phyloP scores from a whole-genome alignment of 2,113 vertebrate species.

The Asarcornis scutulata region DNA sequence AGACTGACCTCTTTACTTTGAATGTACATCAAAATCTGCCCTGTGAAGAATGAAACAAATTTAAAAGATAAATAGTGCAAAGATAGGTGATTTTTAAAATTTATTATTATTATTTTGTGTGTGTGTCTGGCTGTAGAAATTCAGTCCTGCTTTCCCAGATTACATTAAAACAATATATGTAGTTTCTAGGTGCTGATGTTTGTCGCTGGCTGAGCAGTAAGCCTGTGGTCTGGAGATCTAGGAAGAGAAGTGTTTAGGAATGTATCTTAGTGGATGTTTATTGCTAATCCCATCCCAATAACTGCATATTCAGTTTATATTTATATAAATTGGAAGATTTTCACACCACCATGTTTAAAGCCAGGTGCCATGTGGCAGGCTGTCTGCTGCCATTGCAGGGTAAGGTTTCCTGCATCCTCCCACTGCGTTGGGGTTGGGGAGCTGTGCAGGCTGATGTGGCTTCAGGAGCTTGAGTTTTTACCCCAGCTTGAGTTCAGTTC shows the following conservation, averaged over 20 bases:
- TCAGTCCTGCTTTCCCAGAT: not conserved
- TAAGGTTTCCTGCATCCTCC: not conserved
- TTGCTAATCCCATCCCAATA: not conserved
- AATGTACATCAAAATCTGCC: not conserved
- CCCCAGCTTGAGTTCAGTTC: not conserved
- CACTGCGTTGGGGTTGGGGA: accelerated
- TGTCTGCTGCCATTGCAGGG: not conserved
- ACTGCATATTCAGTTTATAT: not conserved
- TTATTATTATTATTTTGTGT: not conserved
- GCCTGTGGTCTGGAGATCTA: not conserved
- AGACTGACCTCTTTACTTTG: not conserved
- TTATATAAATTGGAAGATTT: not conserved
- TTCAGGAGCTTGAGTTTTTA: not conserved
- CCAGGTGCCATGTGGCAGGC: not conserved
- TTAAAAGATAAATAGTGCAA: not conserved
- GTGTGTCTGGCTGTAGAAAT: not conserved
- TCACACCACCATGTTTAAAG: not conserved
- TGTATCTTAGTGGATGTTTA: not conserved
- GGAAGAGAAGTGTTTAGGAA: not conserved
- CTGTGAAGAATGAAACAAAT: not conserved
- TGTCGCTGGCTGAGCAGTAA: not conserved
- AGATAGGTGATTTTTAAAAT: not conserved
- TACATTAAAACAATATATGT: not conserved
- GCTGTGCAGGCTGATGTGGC: accelerated
- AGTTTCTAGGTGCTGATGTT: not conserved